Percentiles rank a stretch among this genome's conserved stretches.
phyloP scores from a whole-genome alignment of 2,113 vertebrate species.

The Gambusia affinis region DNA sequence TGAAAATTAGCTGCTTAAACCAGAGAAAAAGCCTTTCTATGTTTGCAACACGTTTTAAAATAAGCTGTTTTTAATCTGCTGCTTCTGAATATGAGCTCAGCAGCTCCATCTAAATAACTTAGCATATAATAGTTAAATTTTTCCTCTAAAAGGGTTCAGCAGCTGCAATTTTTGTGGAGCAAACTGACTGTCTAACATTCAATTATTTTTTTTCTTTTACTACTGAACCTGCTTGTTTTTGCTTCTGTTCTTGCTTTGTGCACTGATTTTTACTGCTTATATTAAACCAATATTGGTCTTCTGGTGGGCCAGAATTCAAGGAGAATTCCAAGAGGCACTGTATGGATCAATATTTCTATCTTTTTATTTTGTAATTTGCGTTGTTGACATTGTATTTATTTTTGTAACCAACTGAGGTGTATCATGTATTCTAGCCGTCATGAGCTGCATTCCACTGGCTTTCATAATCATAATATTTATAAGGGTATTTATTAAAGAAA shows the following conservation, averaged over 20 bases:
- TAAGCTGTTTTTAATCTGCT: background rate
- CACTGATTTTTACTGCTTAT: constrained; percentile 48
- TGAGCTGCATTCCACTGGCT: constrained; percentile 10
- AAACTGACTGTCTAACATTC: constrained; percentile 8
- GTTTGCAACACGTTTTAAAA: background rate
- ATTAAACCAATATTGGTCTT: constrained; percentile 4
- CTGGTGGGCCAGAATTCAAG: constrained; percentile 11
- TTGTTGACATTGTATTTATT: constrained; percentile 40
- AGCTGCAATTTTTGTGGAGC: background rate
- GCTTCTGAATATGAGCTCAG: background rate
- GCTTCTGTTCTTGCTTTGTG: constrained; percentile 37
- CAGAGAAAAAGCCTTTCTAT: background rate
- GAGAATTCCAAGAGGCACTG: constrained; percentile 2
- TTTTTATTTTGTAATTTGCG: constrained; percentile 33
- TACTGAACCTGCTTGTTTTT: constrained; percentile 44
- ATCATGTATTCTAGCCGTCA: constrained; percentile 4
- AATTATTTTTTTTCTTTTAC: background rate
- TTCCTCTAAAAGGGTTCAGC: background rate
- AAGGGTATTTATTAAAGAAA: background rate
- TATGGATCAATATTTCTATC: constrained; percentile 13
- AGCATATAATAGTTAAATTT: background rate
- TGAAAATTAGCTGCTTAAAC: background rate
- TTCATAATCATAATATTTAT: background rate
- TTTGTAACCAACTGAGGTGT: constrained; percentile 48
- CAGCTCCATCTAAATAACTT: background rate